phyloP scores from a whole-genome alignment of 2,888 invertebrate species.

The Chloromyia formosa region DNA sequence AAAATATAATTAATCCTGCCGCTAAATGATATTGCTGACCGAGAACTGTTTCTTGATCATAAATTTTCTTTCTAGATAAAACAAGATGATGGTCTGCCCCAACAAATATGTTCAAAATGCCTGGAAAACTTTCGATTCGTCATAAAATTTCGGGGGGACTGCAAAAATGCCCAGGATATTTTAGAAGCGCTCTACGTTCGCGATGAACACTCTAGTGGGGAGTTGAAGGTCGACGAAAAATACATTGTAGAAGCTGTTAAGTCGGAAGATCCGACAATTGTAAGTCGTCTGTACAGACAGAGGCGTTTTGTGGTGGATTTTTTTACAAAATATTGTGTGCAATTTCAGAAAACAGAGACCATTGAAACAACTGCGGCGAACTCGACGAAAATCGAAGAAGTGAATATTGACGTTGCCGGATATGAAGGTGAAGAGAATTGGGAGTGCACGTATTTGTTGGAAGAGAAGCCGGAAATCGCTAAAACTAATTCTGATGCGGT shows the following conservation, averaged over 20 bases:
- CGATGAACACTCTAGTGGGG: not conserved
- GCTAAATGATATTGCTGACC: too few species aligned
- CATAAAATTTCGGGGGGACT: slow-evolving; percentile 27
- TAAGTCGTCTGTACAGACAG: not conserved
- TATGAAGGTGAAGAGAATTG: not conserved
- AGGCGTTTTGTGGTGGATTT: not conserved
- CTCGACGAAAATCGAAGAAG: slow-evolving; percentile 17
- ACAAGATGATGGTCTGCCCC: slow-evolving; percentile 41
- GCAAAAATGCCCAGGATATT: slow-evolving; percentile 12
- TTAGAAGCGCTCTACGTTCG: not conserved
- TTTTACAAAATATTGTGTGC: not conserved
- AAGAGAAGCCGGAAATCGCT: not conserved
- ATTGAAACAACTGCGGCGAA: not conserved
- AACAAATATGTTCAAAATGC: slow-evolving; percentile 40
- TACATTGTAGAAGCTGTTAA: not conserved
- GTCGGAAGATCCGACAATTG: not conserved
- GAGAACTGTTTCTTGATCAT: too few species aligned
- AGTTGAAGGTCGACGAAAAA: not conserved
- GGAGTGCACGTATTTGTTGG: slow-evolving; percentile 9
- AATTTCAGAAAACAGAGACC: slow-evolving; percentile 9
- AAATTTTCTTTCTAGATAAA: slow-evolving; percentile 15
- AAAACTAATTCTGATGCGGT: not conserved
- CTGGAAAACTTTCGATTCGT: slow-evolving; percentile 27
- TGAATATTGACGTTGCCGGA: not conserved
- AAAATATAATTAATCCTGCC: too few species aligned